Conservation (phyloP, 2,113 vertebrate genomes). For the Ammospiza nelsoni region DNA sequence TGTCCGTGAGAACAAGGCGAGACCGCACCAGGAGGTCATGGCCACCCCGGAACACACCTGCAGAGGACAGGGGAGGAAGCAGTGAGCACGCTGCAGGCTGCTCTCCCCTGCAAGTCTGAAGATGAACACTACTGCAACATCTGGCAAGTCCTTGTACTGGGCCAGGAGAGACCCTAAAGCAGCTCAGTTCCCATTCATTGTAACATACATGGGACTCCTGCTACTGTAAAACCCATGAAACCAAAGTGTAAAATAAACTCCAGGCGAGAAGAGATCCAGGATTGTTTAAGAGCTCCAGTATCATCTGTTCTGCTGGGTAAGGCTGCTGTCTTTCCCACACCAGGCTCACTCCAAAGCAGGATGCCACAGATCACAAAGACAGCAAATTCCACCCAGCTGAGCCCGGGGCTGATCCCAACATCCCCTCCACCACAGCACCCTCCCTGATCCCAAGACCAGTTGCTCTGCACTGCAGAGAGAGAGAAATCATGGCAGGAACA, state of each 20-base stretch:
- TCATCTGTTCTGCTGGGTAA: neutral
- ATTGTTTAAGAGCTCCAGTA: neutral
- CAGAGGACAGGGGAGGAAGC: neutral
- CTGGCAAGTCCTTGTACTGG: neutral
- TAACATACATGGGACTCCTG: neutral
- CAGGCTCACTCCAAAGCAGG: neutral
- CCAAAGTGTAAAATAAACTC: neutral
- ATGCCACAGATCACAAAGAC: rapidly evolving
- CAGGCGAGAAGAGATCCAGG: neutral
- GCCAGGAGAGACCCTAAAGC: neutral
- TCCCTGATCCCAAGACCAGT: neutral
- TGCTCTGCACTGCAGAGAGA: neutral
- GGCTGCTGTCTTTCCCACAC: too few relatives aligned
- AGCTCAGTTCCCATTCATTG: neutral
- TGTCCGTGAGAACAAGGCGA: slow-evolving; percentile 79
- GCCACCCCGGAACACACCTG: slow-evolving; percentile 83
- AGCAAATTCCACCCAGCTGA: neutral
- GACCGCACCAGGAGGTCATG: slow-evolving; percentile 80
- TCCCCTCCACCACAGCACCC: neutral
- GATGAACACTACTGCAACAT: neutral
- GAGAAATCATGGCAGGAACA: neutral
- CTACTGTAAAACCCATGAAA: neutral
- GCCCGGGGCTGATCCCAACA: neutral
- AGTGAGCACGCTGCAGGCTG: neutral
- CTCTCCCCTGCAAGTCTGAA: neutral